Evolutionary conservation across 2,113 vertebrate genomes (phyloP).

Genomic region (Esox niger): DNA sequence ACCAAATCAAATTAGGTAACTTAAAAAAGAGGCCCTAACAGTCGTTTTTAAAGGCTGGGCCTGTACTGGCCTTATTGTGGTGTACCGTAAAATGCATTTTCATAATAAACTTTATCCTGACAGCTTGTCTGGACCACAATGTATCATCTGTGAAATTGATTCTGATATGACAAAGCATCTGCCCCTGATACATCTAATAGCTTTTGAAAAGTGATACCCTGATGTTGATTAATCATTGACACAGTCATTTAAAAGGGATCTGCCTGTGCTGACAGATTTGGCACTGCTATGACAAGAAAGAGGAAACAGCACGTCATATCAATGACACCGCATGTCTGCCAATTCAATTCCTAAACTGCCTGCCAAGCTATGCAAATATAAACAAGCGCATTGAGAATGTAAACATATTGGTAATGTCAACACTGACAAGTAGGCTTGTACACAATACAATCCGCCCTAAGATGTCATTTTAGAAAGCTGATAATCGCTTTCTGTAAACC

Average conservation of each 20-base stretch:
- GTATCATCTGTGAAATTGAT: constrained; percentile 24
- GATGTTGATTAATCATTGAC: constrained; percentile 16
- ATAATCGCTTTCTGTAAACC: not conserved
- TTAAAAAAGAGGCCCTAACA: too few species aligned
- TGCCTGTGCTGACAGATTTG: not conserved
- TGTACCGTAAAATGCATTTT: not conserved
- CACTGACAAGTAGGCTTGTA: too few species aligned
- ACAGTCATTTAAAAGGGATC: not conserved
- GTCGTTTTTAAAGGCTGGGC: too few species aligned
- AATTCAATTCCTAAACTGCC: too few species aligned
- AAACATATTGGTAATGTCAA: too few species aligned
- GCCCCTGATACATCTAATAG: constrained; percentile 12
- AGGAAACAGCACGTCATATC: not conserved
- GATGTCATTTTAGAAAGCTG: too few species aligned
- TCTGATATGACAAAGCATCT: constrained; percentile 2
- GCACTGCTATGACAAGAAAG: not conserved
- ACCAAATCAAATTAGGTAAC: too few species aligned
- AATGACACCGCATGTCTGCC: not conserved
- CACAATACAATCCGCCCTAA: too few species aligned
- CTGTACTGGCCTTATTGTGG: too few species aligned
- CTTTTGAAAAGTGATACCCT: constrained; percentile 18
- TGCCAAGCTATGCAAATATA: too few species aligned
- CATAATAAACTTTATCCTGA: not conserved
- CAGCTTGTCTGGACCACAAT: constrained; percentile 3
- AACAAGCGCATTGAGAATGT: too few species aligned